phyloP scores from a whole-genome alignment of 2,888 invertebrate species.

The Eumacrocentrus americanus region DNA sequence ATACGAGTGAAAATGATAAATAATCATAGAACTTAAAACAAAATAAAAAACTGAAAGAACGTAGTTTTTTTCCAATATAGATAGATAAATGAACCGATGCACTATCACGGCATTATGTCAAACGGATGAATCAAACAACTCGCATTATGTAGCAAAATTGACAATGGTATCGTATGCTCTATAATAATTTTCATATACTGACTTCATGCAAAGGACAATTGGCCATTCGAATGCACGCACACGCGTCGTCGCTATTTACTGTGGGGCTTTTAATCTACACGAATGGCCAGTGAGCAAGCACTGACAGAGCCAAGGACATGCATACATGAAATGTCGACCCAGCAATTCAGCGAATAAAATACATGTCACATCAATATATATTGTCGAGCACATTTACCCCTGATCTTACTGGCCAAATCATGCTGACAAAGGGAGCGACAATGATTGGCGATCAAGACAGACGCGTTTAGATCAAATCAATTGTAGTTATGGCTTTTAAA shows the following conservation, averaged over 20 bases:
- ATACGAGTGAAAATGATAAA: not conserved
- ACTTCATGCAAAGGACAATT: not conserved
- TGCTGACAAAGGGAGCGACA: not conserved
- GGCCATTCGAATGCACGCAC: not conserved
- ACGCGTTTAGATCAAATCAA: no score
- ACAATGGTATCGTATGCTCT: constrained; percentile 18
- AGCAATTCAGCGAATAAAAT: no score
- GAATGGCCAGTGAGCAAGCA: not conserved
- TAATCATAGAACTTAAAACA: no score
- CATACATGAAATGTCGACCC: not conserved
- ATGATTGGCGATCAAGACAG: no score
- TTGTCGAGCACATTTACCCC: not conserved
- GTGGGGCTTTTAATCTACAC: not conserved
- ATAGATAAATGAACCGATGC: not conserved
- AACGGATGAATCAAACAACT: constrained; percentile 3
- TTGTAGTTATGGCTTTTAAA: no score
- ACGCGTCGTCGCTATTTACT: not conserved
- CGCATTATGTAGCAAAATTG: constrained; percentile 8
- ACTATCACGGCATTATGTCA: constrained; percentile 3
- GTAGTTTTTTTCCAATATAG: no score
- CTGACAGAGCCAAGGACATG: not conserved
- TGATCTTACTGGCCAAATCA: not conserved
- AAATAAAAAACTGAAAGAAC: no score
- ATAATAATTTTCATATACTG: constrained; percentile 17
- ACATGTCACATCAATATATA: not conserved